Evolutionary conservation across 1,140 invertebrate genomes (phyloP), one percentile per base, ranked within the genome.

Genomic region (Dreissena polymorpha): DNA sequence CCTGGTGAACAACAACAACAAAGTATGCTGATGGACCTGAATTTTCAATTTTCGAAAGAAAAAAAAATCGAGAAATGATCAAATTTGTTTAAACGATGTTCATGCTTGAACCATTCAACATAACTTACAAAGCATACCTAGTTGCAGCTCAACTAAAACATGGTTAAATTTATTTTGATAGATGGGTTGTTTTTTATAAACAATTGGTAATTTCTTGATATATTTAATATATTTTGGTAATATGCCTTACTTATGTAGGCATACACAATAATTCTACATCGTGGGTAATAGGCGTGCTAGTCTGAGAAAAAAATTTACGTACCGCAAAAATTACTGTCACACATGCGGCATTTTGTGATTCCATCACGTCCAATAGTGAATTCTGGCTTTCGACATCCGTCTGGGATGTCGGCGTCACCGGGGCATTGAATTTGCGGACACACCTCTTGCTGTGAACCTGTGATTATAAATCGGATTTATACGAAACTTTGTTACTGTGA

Each of bases 271-370:
- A 7, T 16, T 39, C 29, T 49, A 27, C 39, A 39, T 13, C 0
- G 3, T 14, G n/a, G 21, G 13, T 7, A 49, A 71, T 71, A 14
- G 29, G 29, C n/a, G 14, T 16, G 14, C 10, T 16, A 21, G 39
- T 49, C 0, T 73, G 27, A 16, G 6, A 16, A 55, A 12, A 23
- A 55, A 21, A 64, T 5, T 7, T 60, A 65, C 63, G 65, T 55
- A 77, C 75, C 75, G 23, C 75, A 77, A 16, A 77, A 8, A 50
- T 53, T 68, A 21, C 39, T 25, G 25, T 77, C 65, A 53, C 75
- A 77, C 21, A 64, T 29, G 18, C 1, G 75, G 23, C 75, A 77
- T 67, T 25, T 67, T 25, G 75, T 77, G 49, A 68, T 50, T 49
- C 21, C 49, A 49, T 77, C 64, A 13, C 12, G 18, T 2, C 75